A percentile compares a stretch with the other conserved stretches of the same genome.
These are phyloP conservation scores for Mormoops blainvillei DNA, from an alignment of 2,113 vertebrate species.

Conservation along the genomic window DNA sequence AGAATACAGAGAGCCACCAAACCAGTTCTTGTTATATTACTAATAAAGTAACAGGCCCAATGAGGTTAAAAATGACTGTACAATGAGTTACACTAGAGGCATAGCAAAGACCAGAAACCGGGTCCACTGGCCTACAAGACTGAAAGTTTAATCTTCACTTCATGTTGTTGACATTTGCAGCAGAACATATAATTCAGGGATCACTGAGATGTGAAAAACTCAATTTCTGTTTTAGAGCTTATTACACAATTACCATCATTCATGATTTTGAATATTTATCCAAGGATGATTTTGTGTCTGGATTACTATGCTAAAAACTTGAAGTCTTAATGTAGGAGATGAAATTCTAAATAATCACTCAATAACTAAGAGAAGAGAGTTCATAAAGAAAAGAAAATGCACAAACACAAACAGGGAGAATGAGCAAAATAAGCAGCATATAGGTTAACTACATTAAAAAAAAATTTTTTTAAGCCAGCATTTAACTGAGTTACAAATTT, in stretches of 20 bases:
- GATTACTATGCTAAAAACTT: background rate
- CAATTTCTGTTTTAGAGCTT: background rate
- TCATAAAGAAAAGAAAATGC: background rate
- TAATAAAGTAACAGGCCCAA: background rate
- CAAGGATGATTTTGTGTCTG: background rate
- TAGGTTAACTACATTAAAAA: background rate
- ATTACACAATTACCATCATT: background rate
- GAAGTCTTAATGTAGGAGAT: background rate
- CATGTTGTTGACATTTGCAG: background rate
- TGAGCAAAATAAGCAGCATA: background rate
- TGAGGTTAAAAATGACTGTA: background rate
- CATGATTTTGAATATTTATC: background rate
- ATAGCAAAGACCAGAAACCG: background rate
- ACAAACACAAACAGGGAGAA: background rate
- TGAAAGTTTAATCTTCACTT: background rate
- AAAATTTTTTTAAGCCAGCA: background rate
- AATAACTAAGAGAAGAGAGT: background rate
- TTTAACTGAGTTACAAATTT: background rate
- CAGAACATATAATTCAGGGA: background rate
- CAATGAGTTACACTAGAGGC: background rate
- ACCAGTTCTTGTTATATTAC: background rate
- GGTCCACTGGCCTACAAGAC: background rate
- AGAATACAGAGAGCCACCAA: background rate
- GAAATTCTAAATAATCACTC: slow-evolving; percentile 18
- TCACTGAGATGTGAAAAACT: background rate